Evolutionary conservation across 2,113 vertebrate genomes (phyloP).

Genomic region (Caracal caracal): DNA sequence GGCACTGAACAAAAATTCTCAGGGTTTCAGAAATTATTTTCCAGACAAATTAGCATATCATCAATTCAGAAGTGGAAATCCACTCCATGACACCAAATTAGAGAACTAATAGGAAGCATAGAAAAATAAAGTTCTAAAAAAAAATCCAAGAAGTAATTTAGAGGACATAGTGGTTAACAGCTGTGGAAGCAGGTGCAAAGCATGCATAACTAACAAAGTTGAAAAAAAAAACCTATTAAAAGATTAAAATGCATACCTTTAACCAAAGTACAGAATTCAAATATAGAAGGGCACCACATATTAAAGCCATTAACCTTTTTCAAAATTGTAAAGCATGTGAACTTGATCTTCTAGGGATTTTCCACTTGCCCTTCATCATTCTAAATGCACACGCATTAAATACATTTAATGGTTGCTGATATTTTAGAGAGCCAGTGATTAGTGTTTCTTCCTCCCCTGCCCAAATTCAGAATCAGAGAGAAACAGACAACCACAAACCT

Average conservation of each 20-base stretch:
- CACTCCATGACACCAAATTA: slow-evolving; percentile 14
- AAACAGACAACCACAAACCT: not conserved
- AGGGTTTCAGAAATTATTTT: not conserved
- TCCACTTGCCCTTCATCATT: not conserved
- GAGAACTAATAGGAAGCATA: not conserved
- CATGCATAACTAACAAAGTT: not conserved
- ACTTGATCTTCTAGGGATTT: not conserved
- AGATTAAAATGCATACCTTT: not conserved
- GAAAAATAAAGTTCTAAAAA: not conserved
- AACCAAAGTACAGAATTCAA: not conserved
- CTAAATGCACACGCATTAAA: not conserved
- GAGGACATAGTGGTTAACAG: not conserved
- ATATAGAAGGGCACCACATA: not conserved
- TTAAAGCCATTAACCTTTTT: not conserved
- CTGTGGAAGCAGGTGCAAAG: slow-evolving; percentile 13
- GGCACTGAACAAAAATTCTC: not conserved
- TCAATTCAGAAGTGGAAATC: slow-evolving; percentile 34
- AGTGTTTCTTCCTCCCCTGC: not conserved
- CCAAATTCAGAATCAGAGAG: not conserved
- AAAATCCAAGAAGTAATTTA: not conserved
- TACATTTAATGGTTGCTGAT: not conserved
- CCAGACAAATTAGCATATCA: slow-evolving; percentile 52
- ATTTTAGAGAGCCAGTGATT: not conserved
- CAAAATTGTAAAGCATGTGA: not conserved
- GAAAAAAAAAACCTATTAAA: not conserved